These are phyloP conservation scores for Petrophora chlorosata DNA, from an alignment of 2,888 invertebrate species.

Conservation along the genomic window DNA sequence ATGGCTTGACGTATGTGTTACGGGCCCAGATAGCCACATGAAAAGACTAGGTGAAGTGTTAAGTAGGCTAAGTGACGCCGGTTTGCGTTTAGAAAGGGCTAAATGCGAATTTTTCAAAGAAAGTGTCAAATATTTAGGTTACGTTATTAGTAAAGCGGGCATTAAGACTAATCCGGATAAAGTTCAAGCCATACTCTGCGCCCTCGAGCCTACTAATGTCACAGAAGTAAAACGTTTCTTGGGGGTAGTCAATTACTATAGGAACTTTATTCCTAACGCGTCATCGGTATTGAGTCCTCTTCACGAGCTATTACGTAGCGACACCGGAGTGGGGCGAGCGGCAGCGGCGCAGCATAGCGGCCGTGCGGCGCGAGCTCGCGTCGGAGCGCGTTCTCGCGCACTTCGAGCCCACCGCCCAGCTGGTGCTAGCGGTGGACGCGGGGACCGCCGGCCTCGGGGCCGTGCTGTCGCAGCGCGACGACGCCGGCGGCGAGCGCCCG, in stretches of 20 bases:
- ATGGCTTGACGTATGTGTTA: not conserved
- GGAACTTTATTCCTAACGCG: too few species aligned
- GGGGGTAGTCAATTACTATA: not conserved
- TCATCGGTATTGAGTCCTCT: too few species aligned
- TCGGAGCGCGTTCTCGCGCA: not conserved
- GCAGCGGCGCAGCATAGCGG: constrained; percentile 14
- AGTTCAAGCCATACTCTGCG: not conserved
- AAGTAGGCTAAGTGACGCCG: not conserved
- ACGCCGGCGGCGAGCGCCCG: not conserved
- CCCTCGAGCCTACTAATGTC: not conserved
- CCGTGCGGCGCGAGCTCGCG: constrained; percentile 20
- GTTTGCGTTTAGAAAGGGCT: constrained; percentile 10
- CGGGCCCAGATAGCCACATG: too few species aligned
- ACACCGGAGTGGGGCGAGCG: constrained; percentile 15
- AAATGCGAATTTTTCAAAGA: constrained; percentile 10
- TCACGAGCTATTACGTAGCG: not conserved
- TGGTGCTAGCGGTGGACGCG: constrained; percentile 14
- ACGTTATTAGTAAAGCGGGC: constrained; percentile 20
- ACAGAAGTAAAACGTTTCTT: not conserved
- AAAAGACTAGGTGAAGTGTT: not conserved
- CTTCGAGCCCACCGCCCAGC: not conserved
- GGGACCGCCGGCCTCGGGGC: constrained; percentile 20
- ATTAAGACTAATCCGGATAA: not conserved
- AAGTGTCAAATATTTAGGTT: constrained; percentile 16
- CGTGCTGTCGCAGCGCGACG: constrained; percentile 10